Evolutionary conservation across 2,113 vertebrate genomes (phyloP).

Genomic region (Plectropomus leopardus): DNA sequence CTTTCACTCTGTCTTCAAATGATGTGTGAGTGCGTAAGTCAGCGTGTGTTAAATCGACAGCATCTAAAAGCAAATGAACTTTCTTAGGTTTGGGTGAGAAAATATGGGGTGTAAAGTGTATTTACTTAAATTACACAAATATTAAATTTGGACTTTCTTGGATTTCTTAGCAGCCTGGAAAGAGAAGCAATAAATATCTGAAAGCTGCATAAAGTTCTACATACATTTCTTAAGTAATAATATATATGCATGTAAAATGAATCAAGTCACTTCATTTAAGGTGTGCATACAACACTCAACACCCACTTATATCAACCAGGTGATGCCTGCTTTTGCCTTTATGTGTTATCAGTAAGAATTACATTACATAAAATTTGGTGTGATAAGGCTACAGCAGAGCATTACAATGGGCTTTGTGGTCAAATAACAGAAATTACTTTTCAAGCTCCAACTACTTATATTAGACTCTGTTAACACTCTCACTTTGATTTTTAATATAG

Average conservation of each 20-base stretch:
- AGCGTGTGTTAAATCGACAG: conserved; percentile 17
- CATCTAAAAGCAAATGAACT: conserved; percentile 27
- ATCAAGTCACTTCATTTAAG: conserved; percentile 7
- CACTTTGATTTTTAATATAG: conserved; percentile 44
- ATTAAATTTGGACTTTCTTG: neutral
- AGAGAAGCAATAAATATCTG: neutral
- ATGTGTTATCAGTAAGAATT: conserved; percentile 17
- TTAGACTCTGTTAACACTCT: conserved; percentile 35
- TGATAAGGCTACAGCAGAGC: conserved; percentile 31
- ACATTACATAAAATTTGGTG: conserved; percentile 39
- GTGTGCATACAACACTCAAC: conserved; percentile 19
- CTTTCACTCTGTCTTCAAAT: conserved; percentile 53
- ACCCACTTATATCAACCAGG: conserved; percentile 3
- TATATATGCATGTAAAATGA: conserved; percentile 1
- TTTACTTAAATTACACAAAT: conserved; percentile 15
- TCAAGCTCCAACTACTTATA: conserved; percentile 43
- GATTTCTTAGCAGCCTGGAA: neutral
- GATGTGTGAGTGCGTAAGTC: conserved; percentile 14
- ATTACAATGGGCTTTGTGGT: conserved; percentile 20
- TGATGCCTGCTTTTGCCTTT: neutral
- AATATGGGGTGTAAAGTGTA: conserved; percentile 1
- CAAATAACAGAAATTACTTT: conserved; percentile 47
- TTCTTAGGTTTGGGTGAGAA: conserved; percentile 8
- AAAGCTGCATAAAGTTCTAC: conserved; percentile 2
- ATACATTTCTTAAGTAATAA: conserved; percentile 5